Percentiles rank a stretch among this genome's conserved stretches.
Conservation (phyloP, 1,140 invertebrate species). For the Euura saliciscinereae region DNA sequence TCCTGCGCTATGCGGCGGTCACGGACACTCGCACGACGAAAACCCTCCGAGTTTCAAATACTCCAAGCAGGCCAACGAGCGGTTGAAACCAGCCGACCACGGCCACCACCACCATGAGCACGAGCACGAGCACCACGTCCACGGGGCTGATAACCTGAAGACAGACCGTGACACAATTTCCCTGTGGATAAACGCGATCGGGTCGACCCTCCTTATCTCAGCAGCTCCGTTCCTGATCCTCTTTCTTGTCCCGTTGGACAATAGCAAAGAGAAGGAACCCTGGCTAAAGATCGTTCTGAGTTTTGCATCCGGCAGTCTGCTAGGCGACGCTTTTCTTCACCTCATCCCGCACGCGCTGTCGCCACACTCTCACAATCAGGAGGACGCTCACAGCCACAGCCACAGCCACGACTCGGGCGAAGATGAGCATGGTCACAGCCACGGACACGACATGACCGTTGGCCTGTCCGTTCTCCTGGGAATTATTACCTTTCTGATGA, state of each 20-base stretch:
- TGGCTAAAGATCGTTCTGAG: constrained; percentile 88
- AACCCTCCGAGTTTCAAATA: constrained; percentile 73
- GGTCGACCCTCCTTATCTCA: constrained; percentile 91
- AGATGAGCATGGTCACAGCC: constrained; percentile 59
- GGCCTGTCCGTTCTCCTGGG: constrained; percentile 90
- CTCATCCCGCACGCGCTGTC: constrained; percentile 93
- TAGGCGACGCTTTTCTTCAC: constrained; percentile 97
- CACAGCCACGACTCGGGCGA: constrained; percentile 55
- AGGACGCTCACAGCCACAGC: constrained; percentile 55
- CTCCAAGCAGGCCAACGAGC: constrained; percentile 73
- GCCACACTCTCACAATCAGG: constrained; percentile 61
- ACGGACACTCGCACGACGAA: constrained; percentile 56
- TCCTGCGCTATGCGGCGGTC: constrained; percentile 51
- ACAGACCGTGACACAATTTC: constrained; percentile 26
- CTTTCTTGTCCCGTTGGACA: constrained; percentile 92
- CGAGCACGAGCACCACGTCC: constrained; percentile 39
- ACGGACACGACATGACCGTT: constrained; percentile 79
- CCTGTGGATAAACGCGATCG: constrained; percentile 72
- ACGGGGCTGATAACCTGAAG: constrained; percentile 13
- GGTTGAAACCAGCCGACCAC: constrained; percentile 43
- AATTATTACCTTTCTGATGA: constrained; percentile 89
- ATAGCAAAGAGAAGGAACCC: constrained; percentile 81
- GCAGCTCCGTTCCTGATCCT: constrained; percentile 92
- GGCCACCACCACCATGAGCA: constrained; percentile 47
- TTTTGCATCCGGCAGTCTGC: constrained; percentile 92